Conservation (phyloP, 2,113 vertebrate species). For the Sorex fumeus region DNA sequence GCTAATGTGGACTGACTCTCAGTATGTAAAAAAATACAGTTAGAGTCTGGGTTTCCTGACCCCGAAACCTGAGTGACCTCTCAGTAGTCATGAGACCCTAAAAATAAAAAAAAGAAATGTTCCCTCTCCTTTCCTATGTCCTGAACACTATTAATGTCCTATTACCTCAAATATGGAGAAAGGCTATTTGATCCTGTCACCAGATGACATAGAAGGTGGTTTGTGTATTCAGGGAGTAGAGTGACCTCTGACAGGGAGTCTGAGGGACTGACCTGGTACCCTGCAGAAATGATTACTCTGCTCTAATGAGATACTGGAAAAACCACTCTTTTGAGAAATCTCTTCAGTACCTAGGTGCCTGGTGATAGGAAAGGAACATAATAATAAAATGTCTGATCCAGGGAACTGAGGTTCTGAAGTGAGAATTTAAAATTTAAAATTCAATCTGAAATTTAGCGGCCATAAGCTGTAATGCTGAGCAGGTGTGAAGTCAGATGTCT, state of each 20-base stretch:
- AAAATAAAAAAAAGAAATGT: no score
- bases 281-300: neutral
- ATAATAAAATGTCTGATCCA: neutral
- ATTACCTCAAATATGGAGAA: neutral
- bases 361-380: neutral
- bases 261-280: neutral
- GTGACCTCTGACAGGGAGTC: neutral
- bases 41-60: conserved; percentile 28
- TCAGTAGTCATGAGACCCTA: no score
- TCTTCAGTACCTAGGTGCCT: neutral
- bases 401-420: neutral
- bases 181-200: neutral
- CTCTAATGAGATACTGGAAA: neutral
- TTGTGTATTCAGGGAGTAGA: neutral
- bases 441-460: neutral
- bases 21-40: neutral
- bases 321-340: neutral
- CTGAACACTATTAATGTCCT: neutral
- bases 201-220: neutral
- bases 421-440: conserved; percentile 16
- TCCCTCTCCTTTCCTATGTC: neutral
- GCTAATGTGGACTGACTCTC: neutral
- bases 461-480: neutral
- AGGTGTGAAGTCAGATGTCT: conserved; percentile 2
- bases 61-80: neutral